Base-by-base conservation (phyloP, 1,140 invertebrate species). In the Neotoxoptera formosana region DNA sequence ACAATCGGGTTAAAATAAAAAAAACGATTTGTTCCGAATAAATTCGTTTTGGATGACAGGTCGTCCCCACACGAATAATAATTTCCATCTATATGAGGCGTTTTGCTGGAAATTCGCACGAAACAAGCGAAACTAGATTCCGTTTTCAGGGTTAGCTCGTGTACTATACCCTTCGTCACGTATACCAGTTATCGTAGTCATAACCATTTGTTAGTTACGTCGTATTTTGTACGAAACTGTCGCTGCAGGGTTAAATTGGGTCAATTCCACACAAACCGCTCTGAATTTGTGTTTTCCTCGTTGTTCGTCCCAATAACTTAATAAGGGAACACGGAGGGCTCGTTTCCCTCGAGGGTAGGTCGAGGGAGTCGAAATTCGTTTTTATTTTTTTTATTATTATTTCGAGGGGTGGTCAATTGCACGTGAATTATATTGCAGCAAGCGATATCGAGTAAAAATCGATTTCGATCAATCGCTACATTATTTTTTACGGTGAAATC, bases 201-300 rank as follows among this genome's bases (percentile, higher is more conserved):
- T 90, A 90, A 60, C 30, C 89, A 90, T 90, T 67, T 36, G 60
- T 67, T 67, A 67, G 53, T 47, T 60, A 67, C 56, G 30, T 67
- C 89, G 23, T 47, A 90, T 90, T 90, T 67, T 67, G 17, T 17
- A 67, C 60, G n/a, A n/a, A 60, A 45, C 89, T 67, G 89, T 90
- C 89, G 36, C 30, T 56, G 53, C 17, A 30, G 89, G 89, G 89
- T 90, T 67, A 67, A 90, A 90, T 90, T 90, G 20, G 56, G 89
- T 67, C 89, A 90, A 90, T 90, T 90, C 7, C 25, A 34, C 25
- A 36, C 53, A 30, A 67, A 90, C 89, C 41, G 20, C 41, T 41
- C 56, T 67, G 53, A 90, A 14, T 67, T 89, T 56, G 14, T n/a
- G 11, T 41, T 90, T 30, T 34, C 51, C 25, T 14, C 36, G 20